Evolutionary conservation across 2,797 vertebrate species (phyloP).

Genomic region (Harpagifer antarcticus): DNA sequence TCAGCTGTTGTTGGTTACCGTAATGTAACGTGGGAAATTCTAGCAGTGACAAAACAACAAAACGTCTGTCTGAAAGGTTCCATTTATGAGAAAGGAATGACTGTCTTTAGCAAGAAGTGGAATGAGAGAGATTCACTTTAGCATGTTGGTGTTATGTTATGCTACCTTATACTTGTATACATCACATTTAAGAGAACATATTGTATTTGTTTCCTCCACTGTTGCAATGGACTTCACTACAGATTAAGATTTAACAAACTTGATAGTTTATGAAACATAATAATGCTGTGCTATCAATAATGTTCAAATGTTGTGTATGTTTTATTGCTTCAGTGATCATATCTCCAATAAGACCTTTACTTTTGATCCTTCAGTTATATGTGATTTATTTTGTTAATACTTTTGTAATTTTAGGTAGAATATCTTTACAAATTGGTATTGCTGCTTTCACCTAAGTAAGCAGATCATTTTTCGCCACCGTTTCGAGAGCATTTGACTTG

Average conservation of each 20-base stretch:
- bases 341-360: not conserved
- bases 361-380: not conserved
- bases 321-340: not conserved
- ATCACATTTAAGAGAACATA: no score
- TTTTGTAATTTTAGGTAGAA: not conserved
- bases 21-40: constrained; percentile 21
- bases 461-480: no score
- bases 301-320: no score
- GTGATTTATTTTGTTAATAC: not conserved
- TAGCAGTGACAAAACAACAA: constrained; percentile 9
- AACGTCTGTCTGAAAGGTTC: not conserved
- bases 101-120: not conserved
- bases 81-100: not conserved
- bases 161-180: no score
- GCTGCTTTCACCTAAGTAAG: not conserved
- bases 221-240: no score
- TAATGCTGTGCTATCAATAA: not conserved
- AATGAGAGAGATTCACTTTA: not conserved
- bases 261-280: not conserved
- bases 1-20: constrained; percentile 36
- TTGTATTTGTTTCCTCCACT: no score
- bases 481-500: not conserved
- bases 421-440: not conserved
- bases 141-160: not conserved
- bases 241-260: no score